These are phyloP conservation scores for Halcyon leucocephala DNA, from an alignment of 2,797 vertebrate species.

Conservation along the genomic window DNA sequence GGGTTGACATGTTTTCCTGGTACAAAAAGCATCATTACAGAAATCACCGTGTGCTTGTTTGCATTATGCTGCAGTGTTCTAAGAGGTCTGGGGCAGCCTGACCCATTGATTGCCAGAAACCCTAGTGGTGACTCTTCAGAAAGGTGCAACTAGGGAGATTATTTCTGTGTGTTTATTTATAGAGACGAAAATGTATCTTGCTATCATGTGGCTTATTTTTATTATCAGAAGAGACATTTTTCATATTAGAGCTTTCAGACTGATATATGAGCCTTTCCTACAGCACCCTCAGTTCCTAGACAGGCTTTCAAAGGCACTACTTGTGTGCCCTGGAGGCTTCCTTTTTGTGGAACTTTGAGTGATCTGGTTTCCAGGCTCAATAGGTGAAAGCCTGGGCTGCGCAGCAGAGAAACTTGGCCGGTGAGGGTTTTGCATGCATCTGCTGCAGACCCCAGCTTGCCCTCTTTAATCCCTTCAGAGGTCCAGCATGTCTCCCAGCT, in stretches of 20 bases:
- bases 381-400: background rate
- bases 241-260: background rate
- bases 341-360: background rate
- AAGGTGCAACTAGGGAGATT: background rate
- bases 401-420: background rate
- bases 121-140: background rate
- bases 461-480: background rate
- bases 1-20: background rate
- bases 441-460: fast-evolving
- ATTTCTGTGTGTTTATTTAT: background rate
- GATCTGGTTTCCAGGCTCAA: background rate
- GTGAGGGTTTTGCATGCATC: background rate
- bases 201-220: background rate
- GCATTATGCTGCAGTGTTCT: background rate
- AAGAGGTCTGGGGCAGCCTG: background rate
- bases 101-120: background rate
- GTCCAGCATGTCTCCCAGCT: background rate
- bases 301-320: background rate
- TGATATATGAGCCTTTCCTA: fast-evolving
- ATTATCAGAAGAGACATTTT: background rate
- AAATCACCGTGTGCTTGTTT: fast-evolving
- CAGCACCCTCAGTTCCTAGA: background rate
- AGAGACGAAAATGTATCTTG: background rate
- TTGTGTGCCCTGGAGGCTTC: background rate
- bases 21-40: background rate